Percentiles rank a stretch among this genome's conserved stretches.
phyloP scores from a whole-genome alignment of 1,140 invertebrate species.

The Oppia nitens region DNA sequence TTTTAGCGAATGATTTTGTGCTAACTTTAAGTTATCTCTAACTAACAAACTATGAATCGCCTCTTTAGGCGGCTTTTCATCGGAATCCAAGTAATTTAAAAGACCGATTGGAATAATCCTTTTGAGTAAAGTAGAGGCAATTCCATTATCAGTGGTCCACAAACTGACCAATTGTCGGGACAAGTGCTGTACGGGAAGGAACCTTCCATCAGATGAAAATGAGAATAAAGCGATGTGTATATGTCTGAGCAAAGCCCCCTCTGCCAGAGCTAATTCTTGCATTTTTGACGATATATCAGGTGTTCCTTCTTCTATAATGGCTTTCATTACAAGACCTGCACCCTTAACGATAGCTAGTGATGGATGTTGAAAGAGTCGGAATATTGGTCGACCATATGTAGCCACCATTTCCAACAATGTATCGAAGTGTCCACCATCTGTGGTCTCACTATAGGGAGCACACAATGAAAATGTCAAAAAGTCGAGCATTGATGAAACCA shows the following conservation, averaged over 20 bases:
- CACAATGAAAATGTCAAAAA: slow-evolving; percentile 97
- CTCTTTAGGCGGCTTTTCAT: slow-evolving; percentile 15
- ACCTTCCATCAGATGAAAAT: slow-evolving; percentile 47
- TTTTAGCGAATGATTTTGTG: slow-evolving; percentile 10
- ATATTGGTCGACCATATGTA: slow-evolving; percentile 67
- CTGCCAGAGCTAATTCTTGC: slow-evolving; percentile 87
- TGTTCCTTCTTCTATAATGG: slow-evolving; percentile 92
- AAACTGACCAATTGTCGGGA: slow-evolving; percentile 88
- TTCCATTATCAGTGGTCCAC: slow-evolving; percentile 90
- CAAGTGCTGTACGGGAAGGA: slow-evolving; percentile 64
- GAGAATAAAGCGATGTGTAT: slow-evolving; percentile 79
- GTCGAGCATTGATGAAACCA: slow-evolving; percentile 79
- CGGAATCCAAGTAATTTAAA: slow-evolving; percentile 21
- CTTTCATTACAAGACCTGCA: slow-evolving; percentile 86
- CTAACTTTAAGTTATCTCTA: slow-evolving; percentile 20
- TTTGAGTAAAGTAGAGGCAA: slow-evolving; percentile 67
- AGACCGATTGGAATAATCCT: slow-evolving; percentile 58
- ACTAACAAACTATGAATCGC: slow-evolving; percentile 6
- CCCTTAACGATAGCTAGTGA: slow-evolving; percentile 95
- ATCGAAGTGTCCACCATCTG: slow-evolving; percentile 93
- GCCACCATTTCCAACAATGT: slow-evolving; percentile 83
- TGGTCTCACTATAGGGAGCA: slow-evolving; percentile 97
- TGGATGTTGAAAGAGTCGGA: slow-evolving; percentile 90
- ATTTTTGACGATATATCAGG: slow-evolving; percentile 74
- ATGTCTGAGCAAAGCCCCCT: slow-evolving; percentile 90